phyloP scores from a whole-genome alignment of 2,113 vertebrate genomes.

The Excalfactoria chinensis region DNA sequence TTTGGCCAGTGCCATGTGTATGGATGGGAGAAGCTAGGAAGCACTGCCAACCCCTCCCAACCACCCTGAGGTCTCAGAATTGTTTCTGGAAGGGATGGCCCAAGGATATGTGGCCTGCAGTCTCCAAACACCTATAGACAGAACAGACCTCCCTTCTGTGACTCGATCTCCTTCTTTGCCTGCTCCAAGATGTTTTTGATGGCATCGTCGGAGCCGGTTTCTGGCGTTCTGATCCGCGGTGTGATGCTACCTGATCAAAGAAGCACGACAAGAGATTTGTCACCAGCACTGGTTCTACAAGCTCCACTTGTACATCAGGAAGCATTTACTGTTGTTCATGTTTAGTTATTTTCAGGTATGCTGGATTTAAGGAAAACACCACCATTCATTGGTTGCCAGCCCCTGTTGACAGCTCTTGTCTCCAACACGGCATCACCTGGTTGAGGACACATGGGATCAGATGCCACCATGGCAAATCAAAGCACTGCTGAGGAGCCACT shows the following conservation, averaged over 20 bases:
- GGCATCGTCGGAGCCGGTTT: constrained; percentile 97
- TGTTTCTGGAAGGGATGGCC: not conserved
- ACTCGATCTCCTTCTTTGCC: constrained; percentile 99
- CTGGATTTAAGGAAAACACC: constrained; percentile 35
- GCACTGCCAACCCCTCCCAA: not conserved
- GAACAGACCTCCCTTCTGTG: constrained; percentile 91
- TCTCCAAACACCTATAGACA: not conserved
- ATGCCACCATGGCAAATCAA: too few relatives aligned
- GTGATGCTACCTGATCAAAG: constrained; percentile 94
- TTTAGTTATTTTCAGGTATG: constrained; percentile 49
- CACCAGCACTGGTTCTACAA: constrained; percentile 14
- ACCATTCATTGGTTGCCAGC: not conserved
- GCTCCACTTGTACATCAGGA: constrained; percentile 3
- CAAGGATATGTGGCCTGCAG: too few relatives aligned
- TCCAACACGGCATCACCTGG: accelerated
- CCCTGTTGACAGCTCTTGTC: not conserved
- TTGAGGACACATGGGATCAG: accelerated
- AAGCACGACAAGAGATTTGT: constrained; percentile 42
- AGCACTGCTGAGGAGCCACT: not conserved
- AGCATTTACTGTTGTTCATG: not conserved
- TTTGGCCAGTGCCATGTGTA: not conserved
- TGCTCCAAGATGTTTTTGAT: constrained; percentile 99
- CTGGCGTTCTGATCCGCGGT: constrained; percentile 96
- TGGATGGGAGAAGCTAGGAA: not conserved
- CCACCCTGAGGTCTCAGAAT: not conserved